Evolutionary conservation across 2,797 vertebrate genomes (phyloP).

Genomic region (Gymnodraco acuticeps): DNA sequence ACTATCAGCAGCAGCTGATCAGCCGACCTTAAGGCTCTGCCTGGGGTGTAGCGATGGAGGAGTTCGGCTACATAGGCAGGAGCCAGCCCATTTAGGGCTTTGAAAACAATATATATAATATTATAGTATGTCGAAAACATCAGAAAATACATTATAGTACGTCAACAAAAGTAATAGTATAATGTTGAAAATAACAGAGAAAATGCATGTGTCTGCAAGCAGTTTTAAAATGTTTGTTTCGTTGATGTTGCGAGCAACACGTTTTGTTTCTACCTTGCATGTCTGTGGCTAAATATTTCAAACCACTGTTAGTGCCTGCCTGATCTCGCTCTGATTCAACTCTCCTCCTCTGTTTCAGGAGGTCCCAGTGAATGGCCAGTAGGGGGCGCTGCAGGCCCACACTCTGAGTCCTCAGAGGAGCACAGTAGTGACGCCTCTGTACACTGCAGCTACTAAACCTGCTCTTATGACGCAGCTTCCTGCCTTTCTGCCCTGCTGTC

Average conservation of each 20-base stretch:
- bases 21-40: too few relatives aligned
- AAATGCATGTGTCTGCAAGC: constrained; percentile 42
- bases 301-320: not conserved
- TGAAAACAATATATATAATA: too few relatives aligned
- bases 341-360: constrained; percentile 69
- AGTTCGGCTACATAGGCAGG: too few relatives aligned
- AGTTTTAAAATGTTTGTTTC: not conserved
- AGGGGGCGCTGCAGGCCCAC: constrained; percentile 35
- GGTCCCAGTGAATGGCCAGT: constrained; percentile 78
- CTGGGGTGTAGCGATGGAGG: too few relatives aligned
- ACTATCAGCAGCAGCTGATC: too few relatives aligned
- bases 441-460: constrained; percentile 66
- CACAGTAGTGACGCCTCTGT: constrained; percentile 57
- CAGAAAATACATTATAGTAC: too few relatives aligned
- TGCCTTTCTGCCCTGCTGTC: constrained; percentile 56
- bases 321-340: not conserved
- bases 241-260: not conserved
- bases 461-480: constrained; percentile 21
- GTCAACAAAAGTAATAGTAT: too few relatives aligned
- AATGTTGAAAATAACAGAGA: too few relatives aligned
- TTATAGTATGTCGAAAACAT: too few relatives aligned
- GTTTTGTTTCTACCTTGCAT: constrained; percentile 34
- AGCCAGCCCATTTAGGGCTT: too few relatives aligned
- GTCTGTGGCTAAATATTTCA: constrained; percentile 9
- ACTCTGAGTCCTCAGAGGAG: constrained; percentile 51